These are phyloP conservation scores for Arremon aurantiirostris DNA, from an alignment of 2,797 vertebrate genomes.

Conservation along the genomic window DNA sequence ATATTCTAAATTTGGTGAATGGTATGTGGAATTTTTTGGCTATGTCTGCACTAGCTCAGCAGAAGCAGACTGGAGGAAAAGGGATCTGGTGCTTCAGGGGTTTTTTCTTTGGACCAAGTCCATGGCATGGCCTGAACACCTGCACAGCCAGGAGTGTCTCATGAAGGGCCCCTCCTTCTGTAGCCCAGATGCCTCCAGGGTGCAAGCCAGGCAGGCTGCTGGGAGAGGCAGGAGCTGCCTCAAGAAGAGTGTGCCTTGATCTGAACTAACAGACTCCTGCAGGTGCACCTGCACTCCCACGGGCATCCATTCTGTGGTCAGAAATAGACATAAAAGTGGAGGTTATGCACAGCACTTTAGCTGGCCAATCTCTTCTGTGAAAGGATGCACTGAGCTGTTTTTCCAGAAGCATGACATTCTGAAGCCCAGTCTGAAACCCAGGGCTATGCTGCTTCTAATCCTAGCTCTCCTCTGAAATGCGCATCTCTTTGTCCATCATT, in stretches of 20 bases:
- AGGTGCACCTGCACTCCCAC: not conserved
- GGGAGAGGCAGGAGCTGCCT: not conserved
- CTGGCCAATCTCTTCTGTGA: not conserved
- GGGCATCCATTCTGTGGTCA: not conserved
- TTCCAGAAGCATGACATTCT: not conserved
- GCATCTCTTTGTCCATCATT: not conserved
- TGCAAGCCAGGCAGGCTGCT: not conserved
- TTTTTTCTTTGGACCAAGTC: not conserved
- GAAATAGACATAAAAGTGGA: not conserved
- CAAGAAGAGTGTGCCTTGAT: not conserved
- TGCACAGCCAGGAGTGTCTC: not conserved
- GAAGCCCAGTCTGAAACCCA: not conserved
- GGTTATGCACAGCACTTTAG: not conserved
- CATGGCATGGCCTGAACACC: not conserved
- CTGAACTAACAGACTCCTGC: not conserved
- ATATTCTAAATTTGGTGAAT: not conserved
- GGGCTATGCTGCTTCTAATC: not conserved
- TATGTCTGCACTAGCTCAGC: not conserved
- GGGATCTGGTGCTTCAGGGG: not conserved
- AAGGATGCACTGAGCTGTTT: not conserved
- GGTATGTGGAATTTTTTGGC: not conserved
- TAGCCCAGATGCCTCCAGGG: fast-evolving
- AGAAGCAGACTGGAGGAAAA: not conserved
- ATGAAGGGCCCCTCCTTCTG: fast-evolving
- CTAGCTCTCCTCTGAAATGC: not conserved